phyloP scores from a whole-genome alignment of 1,140 invertebrate genomes.

The Drosophila guanche region DNA sequence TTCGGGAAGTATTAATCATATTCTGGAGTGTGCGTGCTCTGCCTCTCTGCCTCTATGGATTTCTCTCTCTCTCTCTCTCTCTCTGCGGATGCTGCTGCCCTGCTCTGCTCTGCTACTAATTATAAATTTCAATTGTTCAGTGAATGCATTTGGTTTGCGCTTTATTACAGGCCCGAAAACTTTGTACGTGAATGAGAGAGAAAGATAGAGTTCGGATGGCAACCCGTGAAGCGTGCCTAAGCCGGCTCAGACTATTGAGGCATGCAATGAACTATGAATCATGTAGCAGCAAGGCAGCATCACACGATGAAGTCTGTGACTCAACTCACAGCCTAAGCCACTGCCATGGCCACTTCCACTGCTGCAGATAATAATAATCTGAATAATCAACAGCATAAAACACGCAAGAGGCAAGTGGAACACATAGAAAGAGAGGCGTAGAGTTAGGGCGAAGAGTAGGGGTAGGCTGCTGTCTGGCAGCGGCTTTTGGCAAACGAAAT shows the following conservation, averaged over 20 bases:
- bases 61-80: neutral
- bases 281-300: slow-evolving; percentile 17
- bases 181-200: slow-evolving; percentile 7
- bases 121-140: slow-evolving; percentile 80
- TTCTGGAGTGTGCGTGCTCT: slow-evolving; percentile 41
- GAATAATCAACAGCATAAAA: slow-evolving; percentile 73
- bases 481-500: slow-evolving; percentile 50
- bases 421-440: too few relatives aligned
- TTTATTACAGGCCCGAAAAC: slow-evolving; percentile 51
- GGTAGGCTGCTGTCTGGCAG: too few relatives aligned
- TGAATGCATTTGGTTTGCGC: slow-evolving; percentile 52
- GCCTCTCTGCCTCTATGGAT: too few relatives aligned
- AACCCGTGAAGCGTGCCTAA: slow-evolving; percentile 67
- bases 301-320: slow-evolving; percentile 25
- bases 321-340: slow-evolving; percentile 22
- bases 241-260: slow-evolving; percentile 66
- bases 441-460: too few relatives aligned
- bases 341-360: slow-evolving; percentile 10
- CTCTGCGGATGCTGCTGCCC: slow-evolving; percentile 10
- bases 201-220: slow-evolving; percentile 1
- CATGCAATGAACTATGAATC: slow-evolving; percentile 66
- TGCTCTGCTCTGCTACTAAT: slow-evolving; percentile 65
- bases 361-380: slow-evolving; percentile 72
- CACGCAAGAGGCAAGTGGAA: slow-evolving; percentile 35
- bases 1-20: slow-evolving; percentile 81